Evolutionary conservation across 2,888 invertebrate genomes (phyloP), one percentile per base, ranked within the genome.

Genomic region (Hirtodrosophila confusa): DNA sequence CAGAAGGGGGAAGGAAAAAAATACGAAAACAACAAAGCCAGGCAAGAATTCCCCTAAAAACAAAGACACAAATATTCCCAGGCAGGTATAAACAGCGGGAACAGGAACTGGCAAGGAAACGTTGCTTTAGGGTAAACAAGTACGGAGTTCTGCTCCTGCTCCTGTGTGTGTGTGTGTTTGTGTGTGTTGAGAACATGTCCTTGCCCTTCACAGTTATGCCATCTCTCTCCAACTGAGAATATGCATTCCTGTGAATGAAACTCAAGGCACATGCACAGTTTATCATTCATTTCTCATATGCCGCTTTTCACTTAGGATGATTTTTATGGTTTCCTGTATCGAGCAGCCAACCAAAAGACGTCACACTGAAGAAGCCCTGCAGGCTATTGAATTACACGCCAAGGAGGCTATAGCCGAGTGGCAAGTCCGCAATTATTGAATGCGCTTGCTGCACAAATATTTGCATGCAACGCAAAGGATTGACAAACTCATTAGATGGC

Each of bases 261-360:
- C 83, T 77, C 78, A 79, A 76, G 86, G 79, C 82, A 86, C 54
- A 64, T 73, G 6, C 79, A 76, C 73, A 72, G 61, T 80, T 62
- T 65, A 70, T 82, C 88, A 87, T 78, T 83, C 87, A 86, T 87
- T 87, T 82, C 79, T 75, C 78, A 80, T 78, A 70, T 66, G 58
- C 55, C 50, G 63, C 69, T 58, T 58, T 69, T 69, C 65, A 66
- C 70, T 66, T 64, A 69, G 72, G 78, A 73, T 88, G 78, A 73
- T 88, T 89, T 90, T 75, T 89, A 89, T 86, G 89, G 89, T 82
- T 89, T 89, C 89, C 90, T 89, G 89, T 82, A 75, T 73, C 74
- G 73, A 60, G 65, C 62, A 74, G 74, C 67, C 76, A 67, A 66
- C 41, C 45, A 62, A 60, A 65, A 76, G 73, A 77, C 73, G 53